Conservation (phyloP, 1,140 invertebrate genomes). For the Chionoecetes opilio region DNA sequence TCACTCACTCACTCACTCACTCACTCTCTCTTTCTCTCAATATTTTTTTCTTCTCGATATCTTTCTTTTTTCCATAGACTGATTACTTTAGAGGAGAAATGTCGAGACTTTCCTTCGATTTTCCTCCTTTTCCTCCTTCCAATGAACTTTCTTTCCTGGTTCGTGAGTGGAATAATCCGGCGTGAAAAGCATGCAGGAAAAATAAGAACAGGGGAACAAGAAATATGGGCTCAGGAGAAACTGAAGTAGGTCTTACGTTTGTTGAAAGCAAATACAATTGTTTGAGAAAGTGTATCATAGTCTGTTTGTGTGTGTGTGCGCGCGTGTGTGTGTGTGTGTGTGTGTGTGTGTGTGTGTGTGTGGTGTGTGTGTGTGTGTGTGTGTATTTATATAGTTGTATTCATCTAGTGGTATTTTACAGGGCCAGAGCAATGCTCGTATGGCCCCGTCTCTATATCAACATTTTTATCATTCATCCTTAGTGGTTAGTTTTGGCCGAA, state of each 20-base stretch:
- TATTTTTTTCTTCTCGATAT: not conserved
- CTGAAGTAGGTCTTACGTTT: not conserved
- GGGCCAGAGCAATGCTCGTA: too few species aligned
- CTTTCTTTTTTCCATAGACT: not conserved
- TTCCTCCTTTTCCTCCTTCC: not conserved
- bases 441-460: too few species aligned
- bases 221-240: not conserved
- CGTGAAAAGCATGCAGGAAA: not conserved
- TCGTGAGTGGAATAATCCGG: not conserved
- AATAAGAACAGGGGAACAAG: not conserved
- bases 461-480: too few species aligned
- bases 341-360: conserved; percentile 24
- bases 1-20: too few species aligned
- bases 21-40: too few species aligned
- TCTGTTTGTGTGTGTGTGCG: conserved; percentile 21
- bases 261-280: not conserved
- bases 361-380: conserved; percentile 33
- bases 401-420: too few species aligned
- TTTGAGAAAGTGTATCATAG: not conserved
- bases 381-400: too few species aligned
- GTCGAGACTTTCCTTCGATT: not conserved
- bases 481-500: too few species aligned
- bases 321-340: conserved; percentile 34
- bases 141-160: not conserved
- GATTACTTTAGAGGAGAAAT: not conserved